phyloP scores from a whole-genome alignment of 1,140 invertebrate species.

The Drosophila truncata region DNA sequence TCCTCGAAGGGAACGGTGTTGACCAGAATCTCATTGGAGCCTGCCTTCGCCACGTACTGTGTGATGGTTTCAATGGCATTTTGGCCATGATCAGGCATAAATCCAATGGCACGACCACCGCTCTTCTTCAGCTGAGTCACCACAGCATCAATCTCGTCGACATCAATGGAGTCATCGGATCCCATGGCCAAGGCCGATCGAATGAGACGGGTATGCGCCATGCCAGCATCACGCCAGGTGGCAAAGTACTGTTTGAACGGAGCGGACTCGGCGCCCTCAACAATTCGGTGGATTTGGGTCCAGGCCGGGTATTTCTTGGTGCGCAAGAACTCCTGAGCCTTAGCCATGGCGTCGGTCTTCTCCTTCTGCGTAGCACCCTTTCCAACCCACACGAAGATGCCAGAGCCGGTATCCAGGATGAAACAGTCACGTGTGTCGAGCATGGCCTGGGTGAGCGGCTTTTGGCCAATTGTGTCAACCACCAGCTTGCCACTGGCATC shows the following conservation, averaged over 20 bases:
- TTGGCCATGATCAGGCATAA: constrained; percentile 90
- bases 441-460: constrained; percentile 90
- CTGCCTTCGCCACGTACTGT: constrained; percentile 64
- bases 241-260: constrained; percentile 93
- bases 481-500: constrained; percentile 89
- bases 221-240: constrained; percentile 90
- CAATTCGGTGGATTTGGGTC: constrained; percentile 90
- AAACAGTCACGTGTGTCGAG: constrained; percentile 94
- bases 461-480: constrained; percentile 88
- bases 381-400: constrained; percentile 95
- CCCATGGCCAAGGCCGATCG: constrained; percentile 85
- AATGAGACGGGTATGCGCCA: constrained; percentile 87
- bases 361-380: constrained; percentile 91
- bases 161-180: constrained; percentile 74
- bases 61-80: constrained; percentile 64
- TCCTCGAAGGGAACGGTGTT: constrained; percentile 87
- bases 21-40: constrained; percentile 52
- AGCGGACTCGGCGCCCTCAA: constrained; percentile 91
- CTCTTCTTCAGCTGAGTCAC: constrained; percentile 84
- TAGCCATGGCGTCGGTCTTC: constrained; percentile 91
- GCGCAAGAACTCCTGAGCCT: constrained; percentile 90
- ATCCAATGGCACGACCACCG: constrained; percentile 87
- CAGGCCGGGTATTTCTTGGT: constrained; percentile 92
- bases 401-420: constrained; percentile 92
- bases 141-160: constrained; percentile 74